Evolutionary conservation across 1,140 invertebrate species (phyloP).

Genomic region (Zaprionus davidi): DNA sequence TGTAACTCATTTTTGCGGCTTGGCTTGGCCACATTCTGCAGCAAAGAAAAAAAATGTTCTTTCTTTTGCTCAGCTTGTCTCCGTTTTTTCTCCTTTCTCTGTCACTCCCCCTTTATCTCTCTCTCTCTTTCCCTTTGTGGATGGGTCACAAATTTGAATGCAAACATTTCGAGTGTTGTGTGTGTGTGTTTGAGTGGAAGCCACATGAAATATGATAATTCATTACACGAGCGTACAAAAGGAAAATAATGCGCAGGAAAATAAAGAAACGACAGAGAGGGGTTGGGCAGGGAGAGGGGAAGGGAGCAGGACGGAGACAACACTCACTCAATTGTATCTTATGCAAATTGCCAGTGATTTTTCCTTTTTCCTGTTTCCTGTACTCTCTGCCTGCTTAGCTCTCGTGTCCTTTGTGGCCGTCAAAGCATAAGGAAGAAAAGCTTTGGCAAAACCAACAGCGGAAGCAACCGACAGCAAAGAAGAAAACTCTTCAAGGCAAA

Average conservation of each 20-base stretch:
- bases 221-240: conserved; percentile 72
- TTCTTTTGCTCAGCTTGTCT: not conserved
- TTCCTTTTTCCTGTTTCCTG: conserved; percentile 69
- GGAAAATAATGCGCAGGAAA: conserved; percentile 57
- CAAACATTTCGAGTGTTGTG: conserved; percentile 54
- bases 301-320: conserved; percentile 52
- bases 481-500: not conserved
- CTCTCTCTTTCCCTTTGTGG: conserved; percentile 11
- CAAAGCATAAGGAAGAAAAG: conserved; percentile 47
- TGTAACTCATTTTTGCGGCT: conserved; percentile 54
- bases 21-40: conserved; percentile 31
- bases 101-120: not conserved
- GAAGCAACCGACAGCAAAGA: conserved; percentile 15
- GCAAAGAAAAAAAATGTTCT: conserved; percentile 17
- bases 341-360: conserved; percentile 83
- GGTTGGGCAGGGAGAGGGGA: rapidly evolving
- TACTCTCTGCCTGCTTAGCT: conserved; percentile 34
- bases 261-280: conserved; percentile 10
- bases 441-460: conserved; percentile 24
- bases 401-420: conserved; percentile 43
- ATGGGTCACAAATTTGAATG: conserved; percentile 68
- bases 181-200: conserved; percentile 41
- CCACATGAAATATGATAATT: conserved; percentile 83
- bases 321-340: conserved; percentile 83
- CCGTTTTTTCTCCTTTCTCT: not conserved